Conservation (phyloP, 1,140 invertebrate species). For the Euwallacea fornicatus region DNA sequence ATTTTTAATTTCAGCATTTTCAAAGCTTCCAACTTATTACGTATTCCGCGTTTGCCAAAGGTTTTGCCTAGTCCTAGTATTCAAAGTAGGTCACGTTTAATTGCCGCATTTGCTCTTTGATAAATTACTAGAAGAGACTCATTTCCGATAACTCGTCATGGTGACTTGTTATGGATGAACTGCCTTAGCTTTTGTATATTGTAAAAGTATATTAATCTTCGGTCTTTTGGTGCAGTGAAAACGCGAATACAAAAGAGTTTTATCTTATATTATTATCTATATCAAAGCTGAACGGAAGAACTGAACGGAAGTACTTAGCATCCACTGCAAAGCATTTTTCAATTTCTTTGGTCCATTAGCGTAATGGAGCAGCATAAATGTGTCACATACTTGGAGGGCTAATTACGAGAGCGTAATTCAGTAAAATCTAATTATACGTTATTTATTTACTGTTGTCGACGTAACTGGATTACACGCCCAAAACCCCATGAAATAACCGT, state of each 20-base stretch:
- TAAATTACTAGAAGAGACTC: constrained; percentile 35
- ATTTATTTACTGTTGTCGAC: not conserved
- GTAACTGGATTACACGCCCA: constrained; percentile 3
- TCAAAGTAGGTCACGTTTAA: too few species aligned
- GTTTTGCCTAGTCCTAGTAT: too few species aligned
- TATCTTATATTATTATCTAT: constrained; percentile 8
- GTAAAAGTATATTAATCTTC: constrained; percentile 30
- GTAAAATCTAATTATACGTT: not conserved
- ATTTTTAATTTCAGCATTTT: too few species aligned
- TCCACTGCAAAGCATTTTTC: not conserved
- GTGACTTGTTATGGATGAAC: constrained; percentile 37
- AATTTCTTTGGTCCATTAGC: not conserved
- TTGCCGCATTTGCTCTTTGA: constrained; percentile 9
- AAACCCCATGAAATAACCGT: not conserved
- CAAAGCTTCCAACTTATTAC: too few species aligned
- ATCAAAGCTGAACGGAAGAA: too few species aligned
- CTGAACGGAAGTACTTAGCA: not conserved
- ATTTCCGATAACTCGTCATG: constrained; percentile 39
- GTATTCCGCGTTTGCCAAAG: too few species aligned
- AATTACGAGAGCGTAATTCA: not conserved
- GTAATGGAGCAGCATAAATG: not conserved
- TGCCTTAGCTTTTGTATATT: constrained; percentile 19
- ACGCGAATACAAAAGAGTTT: constrained; percentile 22
- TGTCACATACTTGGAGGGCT: not conserved
- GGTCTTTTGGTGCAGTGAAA: constrained; percentile 26